Conservation (phyloP, 2,113 vertebrate species). For the Probosciger aterrimus region DNA sequence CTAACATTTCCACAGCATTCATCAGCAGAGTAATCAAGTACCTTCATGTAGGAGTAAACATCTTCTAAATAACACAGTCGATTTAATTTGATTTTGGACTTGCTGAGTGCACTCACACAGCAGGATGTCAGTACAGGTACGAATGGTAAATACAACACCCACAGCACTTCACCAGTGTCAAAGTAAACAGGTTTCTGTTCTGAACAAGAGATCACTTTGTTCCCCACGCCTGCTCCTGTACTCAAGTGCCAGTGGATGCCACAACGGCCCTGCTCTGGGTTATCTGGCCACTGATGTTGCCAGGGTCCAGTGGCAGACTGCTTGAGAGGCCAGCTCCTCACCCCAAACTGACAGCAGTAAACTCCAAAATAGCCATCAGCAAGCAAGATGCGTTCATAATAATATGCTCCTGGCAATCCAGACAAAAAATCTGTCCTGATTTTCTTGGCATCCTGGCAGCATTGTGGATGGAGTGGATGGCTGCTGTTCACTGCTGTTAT, state of each 20-base stretch:
- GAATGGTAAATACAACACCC: not conserved
- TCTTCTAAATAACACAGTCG: not conserved
- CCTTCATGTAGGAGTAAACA: not conserved
- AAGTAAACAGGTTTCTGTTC: not conserved
- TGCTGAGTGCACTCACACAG: not conserved
- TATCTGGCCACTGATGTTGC: not conserved
- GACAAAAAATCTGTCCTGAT: not conserved
- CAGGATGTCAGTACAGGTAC: not conserved
- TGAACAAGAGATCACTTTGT: not conserved
- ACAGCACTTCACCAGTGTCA: not conserved
- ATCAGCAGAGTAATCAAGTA: not conserved
- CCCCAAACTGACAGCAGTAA: not conserved
- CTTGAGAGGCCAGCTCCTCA: not conserved
- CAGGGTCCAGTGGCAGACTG: not conserved
- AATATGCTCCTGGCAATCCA: not conserved
- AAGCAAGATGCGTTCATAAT: not conserved
- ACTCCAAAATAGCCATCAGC: not conserved
- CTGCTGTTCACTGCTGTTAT: not conserved
- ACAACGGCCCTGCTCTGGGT: not conserved
- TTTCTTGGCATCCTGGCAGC: not conserved
- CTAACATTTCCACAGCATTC: not conserved
- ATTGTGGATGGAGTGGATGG: not conserved
- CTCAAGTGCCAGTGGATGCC: not conserved
- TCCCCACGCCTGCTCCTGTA: not conserved
- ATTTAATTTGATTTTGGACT: conserved; percentile 2